A percentile compares a stretch with the other conserved stretches of the same genome.
Conservation (phyloP, 2,797 vertebrate genomes). For the Anisognathus igniventris region DNA sequence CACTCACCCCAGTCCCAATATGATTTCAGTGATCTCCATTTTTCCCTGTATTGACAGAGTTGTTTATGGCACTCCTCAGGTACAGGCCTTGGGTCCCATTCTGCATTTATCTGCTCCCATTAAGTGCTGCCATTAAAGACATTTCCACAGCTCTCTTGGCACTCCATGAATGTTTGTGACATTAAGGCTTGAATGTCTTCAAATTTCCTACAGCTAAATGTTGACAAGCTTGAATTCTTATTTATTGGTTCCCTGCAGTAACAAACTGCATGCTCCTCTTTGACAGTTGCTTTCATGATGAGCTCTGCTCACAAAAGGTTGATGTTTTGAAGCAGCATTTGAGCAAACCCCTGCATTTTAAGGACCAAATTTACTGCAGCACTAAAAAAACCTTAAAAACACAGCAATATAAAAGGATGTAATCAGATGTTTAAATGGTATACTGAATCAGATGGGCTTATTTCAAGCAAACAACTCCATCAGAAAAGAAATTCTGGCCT, state of each 20-base stretch:
- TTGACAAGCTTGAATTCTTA: slow-evolving; percentile 57
- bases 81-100: slow-evolving; percentile 20
- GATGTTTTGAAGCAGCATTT: neutral
- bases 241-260: slow-evolving; percentile 52
- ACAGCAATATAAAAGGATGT: neutral
- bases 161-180: slow-evolving; percentile 27
- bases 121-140: slow-evolving; percentile 39
- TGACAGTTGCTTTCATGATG: neutral
- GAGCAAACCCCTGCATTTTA: neutral
- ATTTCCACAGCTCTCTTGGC: slow-evolving; percentile 26
- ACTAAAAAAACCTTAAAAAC: neutral
- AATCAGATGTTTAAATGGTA: neutral
- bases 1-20: neutral
- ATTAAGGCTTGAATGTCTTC: slow-evolving; percentile 44
- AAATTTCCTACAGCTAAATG: slow-evolving; percentile 58
- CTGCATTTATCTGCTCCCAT: slow-evolving; percentile 35
- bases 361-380: neutral
- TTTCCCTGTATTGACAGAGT: neutral
- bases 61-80: slow-evolving; percentile 42
- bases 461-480: neutral
- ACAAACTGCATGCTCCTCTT: slow-evolving; percentile 20
- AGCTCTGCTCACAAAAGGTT: slow-evolving; percentile 12
- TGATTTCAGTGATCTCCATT: neutral
- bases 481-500: neutral
- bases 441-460: neutral